Percentiles rank a stretch among this genome's conserved stretches.
These are phyloP conservation scores for Phrynosoma platyrhinos DNA, from an alignment of 2,113 vertebrate genomes.

Conservation along the genomic window DNA sequence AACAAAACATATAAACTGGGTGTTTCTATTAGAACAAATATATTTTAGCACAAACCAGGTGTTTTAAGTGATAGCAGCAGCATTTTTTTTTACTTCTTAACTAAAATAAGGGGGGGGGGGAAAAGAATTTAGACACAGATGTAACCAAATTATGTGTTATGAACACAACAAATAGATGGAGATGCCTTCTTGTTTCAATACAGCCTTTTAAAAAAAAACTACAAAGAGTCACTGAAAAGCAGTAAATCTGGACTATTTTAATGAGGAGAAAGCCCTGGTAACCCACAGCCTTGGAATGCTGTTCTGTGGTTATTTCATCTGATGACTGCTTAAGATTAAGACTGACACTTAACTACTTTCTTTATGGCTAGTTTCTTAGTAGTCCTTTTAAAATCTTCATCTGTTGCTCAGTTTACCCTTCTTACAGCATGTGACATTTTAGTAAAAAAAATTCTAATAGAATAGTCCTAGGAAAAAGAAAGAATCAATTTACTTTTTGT, in stretches of 20 bases:
- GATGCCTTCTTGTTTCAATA: conserved; percentile 24
- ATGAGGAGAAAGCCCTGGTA: conserved; percentile 14
- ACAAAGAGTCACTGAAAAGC: conserved; percentile 44
- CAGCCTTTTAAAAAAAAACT: conserved; percentile 40
- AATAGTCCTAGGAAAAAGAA: neutral
- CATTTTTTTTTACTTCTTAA: neutral
- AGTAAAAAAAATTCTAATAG: conserved; percentile 24
- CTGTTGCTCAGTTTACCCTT: conserved; percentile 17
- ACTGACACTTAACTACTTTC: conserved; percentile 10
- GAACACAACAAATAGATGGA: neutral
- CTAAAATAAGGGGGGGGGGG: neutral
- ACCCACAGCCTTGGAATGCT: conserved; percentile 49
- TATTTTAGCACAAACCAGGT: conserved; percentile 18
- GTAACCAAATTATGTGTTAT: conserved; percentile 1
- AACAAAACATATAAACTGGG: neutral
- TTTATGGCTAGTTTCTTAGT: conserved; percentile 41
- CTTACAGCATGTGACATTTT: neutral
- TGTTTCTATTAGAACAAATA: neutral
- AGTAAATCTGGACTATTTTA: conserved; percentile 55
- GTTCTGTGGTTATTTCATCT: conserved; percentile 18
- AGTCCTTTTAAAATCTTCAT: conserved; percentile 14
- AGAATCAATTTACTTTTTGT: too few relatives aligned
- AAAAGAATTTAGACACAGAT: neutral
- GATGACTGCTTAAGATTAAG: conserved; percentile 49
- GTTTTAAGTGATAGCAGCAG: neutral